A percentile compares a stretch with the other conserved stretches of the same genome.
These are phyloP conservation scores for Palaemon carinicauda DNA, from an alignment of 1,140 invertebrate genomes.

Conservation along the genomic window DNA sequence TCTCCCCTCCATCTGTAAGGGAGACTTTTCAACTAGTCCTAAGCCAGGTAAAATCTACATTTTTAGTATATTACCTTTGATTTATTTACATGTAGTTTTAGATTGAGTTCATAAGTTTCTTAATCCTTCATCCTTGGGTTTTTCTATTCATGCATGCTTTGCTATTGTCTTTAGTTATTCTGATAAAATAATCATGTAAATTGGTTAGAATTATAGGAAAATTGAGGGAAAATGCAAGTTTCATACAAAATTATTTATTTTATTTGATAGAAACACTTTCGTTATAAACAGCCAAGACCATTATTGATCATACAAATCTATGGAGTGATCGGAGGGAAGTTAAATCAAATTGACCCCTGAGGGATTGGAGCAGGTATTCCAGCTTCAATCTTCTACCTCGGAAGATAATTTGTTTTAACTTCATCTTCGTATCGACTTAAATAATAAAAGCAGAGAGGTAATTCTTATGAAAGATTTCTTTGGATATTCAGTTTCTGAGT, in stretches of 20 bases:
- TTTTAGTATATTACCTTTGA: too few relatives aligned
- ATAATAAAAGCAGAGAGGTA: slow-evolving; percentile 37
- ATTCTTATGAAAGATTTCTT: background rate
- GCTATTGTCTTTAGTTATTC: too few relatives aligned
- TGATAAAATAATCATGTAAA: too few relatives aligned
- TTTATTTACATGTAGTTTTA: too few relatives aligned
- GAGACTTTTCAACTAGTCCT: too few relatives aligned
- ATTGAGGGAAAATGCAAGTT: too few relatives aligned
- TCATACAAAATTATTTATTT: slow-evolving; percentile 51
- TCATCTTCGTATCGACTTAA: slow-evolving; percentile 8
- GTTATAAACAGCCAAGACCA: slow-evolving; percentile 55
- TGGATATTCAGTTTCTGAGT: slow-evolving; percentile 2
- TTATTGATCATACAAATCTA: slow-evolving; percentile 48
- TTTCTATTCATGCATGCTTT: too few relatives aligned
- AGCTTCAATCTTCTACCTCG: background rate
- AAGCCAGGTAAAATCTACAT: too few relatives aligned
- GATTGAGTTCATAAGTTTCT: too few relatives aligned
- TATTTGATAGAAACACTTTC: slow-evolving; percentile 57
- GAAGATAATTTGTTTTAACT: background rate
- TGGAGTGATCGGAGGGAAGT: background rate
- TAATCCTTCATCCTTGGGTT: too few relatives aligned
- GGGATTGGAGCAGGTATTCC: background rate
- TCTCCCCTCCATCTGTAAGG: too few relatives aligned
- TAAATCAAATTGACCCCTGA: background rate
- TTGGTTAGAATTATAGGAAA: too few relatives aligned